These are phyloP conservation scores for Tineola bisselliella DNA, from an alignment of 2,888 invertebrate genomes.

Conservation along the genomic window DNA sequence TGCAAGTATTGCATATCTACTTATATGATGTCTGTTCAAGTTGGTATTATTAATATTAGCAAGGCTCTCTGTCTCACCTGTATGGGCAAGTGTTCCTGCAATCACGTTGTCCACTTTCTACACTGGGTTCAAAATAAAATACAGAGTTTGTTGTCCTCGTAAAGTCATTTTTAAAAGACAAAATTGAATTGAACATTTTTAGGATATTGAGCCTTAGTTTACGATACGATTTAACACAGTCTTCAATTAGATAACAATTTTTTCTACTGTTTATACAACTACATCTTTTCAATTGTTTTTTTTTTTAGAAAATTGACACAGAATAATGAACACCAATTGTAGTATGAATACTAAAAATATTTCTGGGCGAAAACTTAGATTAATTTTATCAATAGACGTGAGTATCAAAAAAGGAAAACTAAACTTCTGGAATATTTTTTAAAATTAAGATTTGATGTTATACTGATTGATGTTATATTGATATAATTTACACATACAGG, in stretches of 20 bases:
- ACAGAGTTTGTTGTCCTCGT: not conserved
- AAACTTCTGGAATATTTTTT: no score
- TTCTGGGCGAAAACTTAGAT: no score
- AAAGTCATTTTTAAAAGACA: not conserved
- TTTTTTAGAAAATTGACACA: no score
- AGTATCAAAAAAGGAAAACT: no score
- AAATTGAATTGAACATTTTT: not conserved
- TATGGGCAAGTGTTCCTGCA: conserved; percentile 4
- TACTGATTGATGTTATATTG: not conserved
- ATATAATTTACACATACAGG: not conserved
- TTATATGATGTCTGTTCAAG: not conserved
- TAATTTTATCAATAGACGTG: no score
- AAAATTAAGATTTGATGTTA: no score
- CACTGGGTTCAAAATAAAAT: not conserved
- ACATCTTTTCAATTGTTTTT: no score
- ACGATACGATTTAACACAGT: no score
- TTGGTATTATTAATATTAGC: conserved; percentile 3
- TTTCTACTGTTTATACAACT: no score
- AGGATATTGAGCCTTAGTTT: not conserved
- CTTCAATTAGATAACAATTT: no score
- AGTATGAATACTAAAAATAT: no score
- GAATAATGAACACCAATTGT: no score
- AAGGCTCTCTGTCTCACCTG: conserved; percentile 10
- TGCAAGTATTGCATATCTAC: not conserved
- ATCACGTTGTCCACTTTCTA: not conserved